Base-by-base conservation (phyloP, 2,113 vertebrate genomes). In the Lepus europaeus region DNA sequence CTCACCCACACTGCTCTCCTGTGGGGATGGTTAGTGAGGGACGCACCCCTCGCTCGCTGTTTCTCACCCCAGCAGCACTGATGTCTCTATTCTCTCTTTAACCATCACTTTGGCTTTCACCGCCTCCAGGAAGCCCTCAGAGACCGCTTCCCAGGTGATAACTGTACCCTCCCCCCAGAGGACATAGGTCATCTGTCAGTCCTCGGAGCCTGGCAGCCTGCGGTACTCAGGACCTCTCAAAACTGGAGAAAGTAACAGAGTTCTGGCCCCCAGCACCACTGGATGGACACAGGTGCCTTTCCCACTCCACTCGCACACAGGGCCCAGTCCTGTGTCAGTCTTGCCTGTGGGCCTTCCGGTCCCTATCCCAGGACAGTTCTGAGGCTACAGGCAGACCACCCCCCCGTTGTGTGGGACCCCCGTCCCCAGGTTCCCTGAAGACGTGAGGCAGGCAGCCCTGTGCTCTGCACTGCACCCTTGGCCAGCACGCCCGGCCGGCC, bases 91-190 rank as follows among this genome's bases (percentile, higher is more conserved):
- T 69, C 63, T 17, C 22, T 33, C 25, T 56, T 73, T 33, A 89
- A 56, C 61, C 72, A 51, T 89, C 85, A 39, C 74, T 53, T 88
- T 33, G 7, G 49, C 56, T 22, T 22, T 39, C 56, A 53, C 13
- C 11, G 56, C 53, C 94, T 79, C 76, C 91, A 53, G 70, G 51
- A 87, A 96, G 88, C n/a, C 90, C 80, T 92, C 86, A 22, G 2
- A 45, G 86, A 80, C 22, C 1, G 17, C 36, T 20, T 17, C 27
- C 53, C 45, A 45, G 6, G 45, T 7, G 45, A 7, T 45, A 45
- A 8, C 45, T 45, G 45, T 7, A 45, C 45, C 6, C 45, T 45
- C 45, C 45, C 7, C 7, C 45, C 45, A 45, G 45, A 45, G 45
- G 6, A 45, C 45, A 1, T 45, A 45, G 6, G 45, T 45, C 45